Percentiles rank a stretch among this genome's conserved stretches.
These are phyloP conservation scores for Drosophila neotestacea DNA, from an alignment of 2,888 invertebrate genomes.

Conservation along the genomic window DNA sequence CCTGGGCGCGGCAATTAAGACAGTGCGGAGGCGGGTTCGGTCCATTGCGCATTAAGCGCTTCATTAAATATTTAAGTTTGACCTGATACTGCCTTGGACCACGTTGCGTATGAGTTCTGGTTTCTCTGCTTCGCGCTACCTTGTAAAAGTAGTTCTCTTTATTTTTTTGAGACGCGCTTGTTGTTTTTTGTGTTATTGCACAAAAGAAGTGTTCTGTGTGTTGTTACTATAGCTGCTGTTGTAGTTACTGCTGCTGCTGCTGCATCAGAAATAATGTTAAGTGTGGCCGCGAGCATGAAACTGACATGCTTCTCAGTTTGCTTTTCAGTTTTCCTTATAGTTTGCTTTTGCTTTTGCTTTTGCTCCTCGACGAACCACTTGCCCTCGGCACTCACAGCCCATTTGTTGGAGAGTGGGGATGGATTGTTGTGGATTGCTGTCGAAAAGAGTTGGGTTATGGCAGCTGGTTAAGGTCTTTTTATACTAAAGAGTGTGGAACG, in stretches of 20 bases:
- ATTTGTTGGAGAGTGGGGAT: constrained; percentile 29
- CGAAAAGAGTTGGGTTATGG: constrained; percentile 26
- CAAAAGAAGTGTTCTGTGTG: constrained; percentile 66
- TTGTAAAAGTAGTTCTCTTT: constrained; percentile 12
- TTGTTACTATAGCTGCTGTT: constrained; percentile 34
- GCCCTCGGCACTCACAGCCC: constrained; percentile 35
- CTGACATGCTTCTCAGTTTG: constrained; percentile 77
- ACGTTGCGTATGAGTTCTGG: constrained; percentile 72
- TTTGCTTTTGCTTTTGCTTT: constrained; percentile 41
- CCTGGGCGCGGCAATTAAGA: constrained; percentile 65
- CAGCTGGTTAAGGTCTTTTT: constrained; percentile 27
- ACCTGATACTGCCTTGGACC: constrained; percentile 63
- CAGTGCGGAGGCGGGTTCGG: constrained; percentile 33
- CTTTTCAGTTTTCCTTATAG: constrained; percentile 50
- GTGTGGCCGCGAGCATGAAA: constrained; percentile 79
- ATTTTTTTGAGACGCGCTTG: constrained; percentile 41
- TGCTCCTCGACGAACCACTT: constrained; percentile 57
- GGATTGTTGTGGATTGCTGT: constrained; percentile 29
- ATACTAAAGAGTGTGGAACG: constrained; percentile 3
- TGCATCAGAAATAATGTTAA: constrained; percentile 80
- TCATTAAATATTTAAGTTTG: constrained; percentile 82
- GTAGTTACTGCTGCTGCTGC: constrained; percentile 22
- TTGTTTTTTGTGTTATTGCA: constrained; percentile 55
- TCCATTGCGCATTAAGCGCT: constrained; percentile 76
- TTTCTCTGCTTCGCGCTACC: constrained; percentile 8